A percentile compares a stretch with the other conserved stretches of the same genome.
Conservation (phyloP, 2,797 vertebrate species). For the Siniperca obscura region DNA sequence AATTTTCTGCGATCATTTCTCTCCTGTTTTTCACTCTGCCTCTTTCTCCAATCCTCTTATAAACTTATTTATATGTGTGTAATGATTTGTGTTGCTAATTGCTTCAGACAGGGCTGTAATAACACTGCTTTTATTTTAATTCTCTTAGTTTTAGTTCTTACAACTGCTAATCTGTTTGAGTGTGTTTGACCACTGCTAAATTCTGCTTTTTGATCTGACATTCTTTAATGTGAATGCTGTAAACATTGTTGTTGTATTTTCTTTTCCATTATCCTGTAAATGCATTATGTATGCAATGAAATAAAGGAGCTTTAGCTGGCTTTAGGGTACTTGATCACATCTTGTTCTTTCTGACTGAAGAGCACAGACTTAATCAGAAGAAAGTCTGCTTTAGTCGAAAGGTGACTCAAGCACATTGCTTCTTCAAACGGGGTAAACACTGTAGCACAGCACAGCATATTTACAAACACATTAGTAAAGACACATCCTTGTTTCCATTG, state of each 20-base stretch:
- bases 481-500: conserved; percentile 38
- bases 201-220: conserved; percentile 19
- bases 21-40: conserved; percentile 5
- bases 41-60: conserved; percentile 3
- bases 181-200: conserved; percentile 22
- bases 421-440: conserved; percentile 44
- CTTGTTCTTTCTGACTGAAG: conserved; percentile 28
- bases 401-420: conserved; percentile 9
- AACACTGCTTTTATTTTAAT: background rate
- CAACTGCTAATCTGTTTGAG: conserved; percentile 19
- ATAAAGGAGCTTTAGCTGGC: conserved; percentile 27
- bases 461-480: conserved; percentile 50
- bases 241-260: conserved; percentile 7
- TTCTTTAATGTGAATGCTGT: background rate
- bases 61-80: conserved; percentile 12
- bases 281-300: conserved; percentile 35
- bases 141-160: conserved; percentile 19
- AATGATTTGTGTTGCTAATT: conserved; percentile 29
- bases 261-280: conserved; percentile 2
- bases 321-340: conserved; percentile 51
- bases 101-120: conserved; percentile 16
- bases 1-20: conserved; percentile 25
- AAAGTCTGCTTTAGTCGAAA: conserved; percentile 30
- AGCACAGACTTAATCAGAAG: conserved; percentile 34
- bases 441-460: conserved; percentile 5